Base-by-base conservation (phyloP, 2,797 vertebrate genomes). In the Danio jaintianensis region DNA sequence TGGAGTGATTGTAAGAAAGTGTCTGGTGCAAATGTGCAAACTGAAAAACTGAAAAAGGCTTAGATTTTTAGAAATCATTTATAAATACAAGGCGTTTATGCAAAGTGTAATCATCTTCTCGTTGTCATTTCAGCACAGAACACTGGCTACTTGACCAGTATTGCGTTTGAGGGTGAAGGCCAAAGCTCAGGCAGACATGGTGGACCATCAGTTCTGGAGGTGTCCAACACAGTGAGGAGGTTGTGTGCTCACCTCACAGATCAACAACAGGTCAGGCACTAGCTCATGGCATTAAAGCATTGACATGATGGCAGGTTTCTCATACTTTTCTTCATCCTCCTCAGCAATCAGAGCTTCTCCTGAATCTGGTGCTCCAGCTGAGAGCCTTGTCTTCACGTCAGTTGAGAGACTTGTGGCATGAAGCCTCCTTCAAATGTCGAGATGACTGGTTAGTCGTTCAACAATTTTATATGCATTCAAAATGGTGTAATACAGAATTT, bases 371-470 rank as follows among this genome's bases (percentile, higher is more conserved):
- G 64, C 95, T 95, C 62, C 91, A 94, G 78, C 90, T 98, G 82
- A 92, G 91, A 85, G 86, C 83, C 9, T 90, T 97, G 85, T 91
- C 92, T 12, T 56, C 82, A 0, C 85, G 88, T 66, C 90, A 94
- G 42, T 91, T 96, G 68, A 88, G 83, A 85, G 88, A 82, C 0
- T 85, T 95, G 7, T 96, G 96, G 95, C 85, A 87, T 79, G 91
- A 89, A 50, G 90, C 93, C 0, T 94, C 93, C 1, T 95, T 95
- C 84, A 95, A 94, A 89, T 97, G 95, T 81, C 89, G 86, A 72
- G 93, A 95, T 83, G 92, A 94, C 82, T 94, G 95, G 96, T 96
- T 86, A 92, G 94, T 48, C 18, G 67, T 61, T 70, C 7, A 66
- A 40, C 22, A 53, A 15, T 68, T 47, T 15, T 40, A 13, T 0